Percentiles rank a stretch among this genome's conserved stretches.
Evolutionary conservation across 2,797 vertebrate species (phyloP).

Genomic region (Diceros bicornis): DNA sequence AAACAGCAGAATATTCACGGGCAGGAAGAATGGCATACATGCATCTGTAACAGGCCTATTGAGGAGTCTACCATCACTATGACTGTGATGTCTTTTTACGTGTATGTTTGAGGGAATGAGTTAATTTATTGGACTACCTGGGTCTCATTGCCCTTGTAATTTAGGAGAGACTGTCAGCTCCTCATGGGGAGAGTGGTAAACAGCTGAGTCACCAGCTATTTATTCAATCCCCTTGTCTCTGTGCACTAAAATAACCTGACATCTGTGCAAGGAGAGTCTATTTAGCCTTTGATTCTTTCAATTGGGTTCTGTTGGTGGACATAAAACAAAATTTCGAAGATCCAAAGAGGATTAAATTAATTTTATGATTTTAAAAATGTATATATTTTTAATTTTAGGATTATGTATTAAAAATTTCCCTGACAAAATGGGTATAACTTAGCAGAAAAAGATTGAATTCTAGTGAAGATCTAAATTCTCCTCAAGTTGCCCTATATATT

Average conservation of each 20-base stretch:
- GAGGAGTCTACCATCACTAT: not conserved
- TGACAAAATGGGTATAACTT: not conserved
- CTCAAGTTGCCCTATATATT: not conserved
- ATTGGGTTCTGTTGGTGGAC: not conserved
- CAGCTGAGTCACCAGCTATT: conserved; percentile 37
- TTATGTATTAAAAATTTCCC: not conserved
- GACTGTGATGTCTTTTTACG: not conserved
- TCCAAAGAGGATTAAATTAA: not conserved
- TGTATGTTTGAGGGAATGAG: not conserved
- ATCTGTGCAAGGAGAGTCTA: conserved; percentile 28
- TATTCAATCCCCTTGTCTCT: conserved; percentile 47
- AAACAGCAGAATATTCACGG: not conserved
- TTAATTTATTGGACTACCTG: conserved; percentile 46
- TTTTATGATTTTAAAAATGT: not conserved
- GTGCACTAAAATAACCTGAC: conserved; percentile 51
- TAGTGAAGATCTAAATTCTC: not conserved
- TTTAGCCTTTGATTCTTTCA: conserved; percentile 15
- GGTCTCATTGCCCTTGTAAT: not conserved
- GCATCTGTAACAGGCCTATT: not conserved
- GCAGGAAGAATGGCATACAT: not conserved
- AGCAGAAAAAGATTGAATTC: not conserved
- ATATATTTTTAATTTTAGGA: not conserved
- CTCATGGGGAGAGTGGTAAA: not conserved
- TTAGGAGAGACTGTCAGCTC: conserved; percentile 1
- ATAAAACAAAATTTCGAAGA: not conserved